Evolutionary conservation across 2,113 vertebrate species (phyloP).

Genomic region (Aphyosemion australe): DNA sequence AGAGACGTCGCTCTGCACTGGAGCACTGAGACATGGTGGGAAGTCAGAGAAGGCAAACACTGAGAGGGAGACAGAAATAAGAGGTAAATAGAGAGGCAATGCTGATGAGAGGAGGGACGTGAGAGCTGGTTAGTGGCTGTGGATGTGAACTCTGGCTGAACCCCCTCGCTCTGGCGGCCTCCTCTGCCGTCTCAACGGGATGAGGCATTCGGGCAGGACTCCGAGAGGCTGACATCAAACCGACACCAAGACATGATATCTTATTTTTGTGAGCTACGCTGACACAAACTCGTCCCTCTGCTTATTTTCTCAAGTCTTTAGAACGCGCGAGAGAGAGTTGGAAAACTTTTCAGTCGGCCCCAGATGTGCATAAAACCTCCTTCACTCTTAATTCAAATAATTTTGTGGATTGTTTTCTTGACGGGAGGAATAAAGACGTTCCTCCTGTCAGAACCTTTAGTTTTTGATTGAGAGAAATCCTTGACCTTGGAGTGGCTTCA

Average conservation of each 20-base stretch:
- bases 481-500: slow-evolving; percentile 72
- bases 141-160: slow-evolving; percentile 97
- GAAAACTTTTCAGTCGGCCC: slow-evolving; percentile 79
- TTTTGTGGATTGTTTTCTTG: slow-evolving; percentile 85
- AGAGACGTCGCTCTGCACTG: slow-evolving; percentile 48
- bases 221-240: slow-evolving; percentile 93
- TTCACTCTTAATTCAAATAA: slow-evolving; percentile 90
- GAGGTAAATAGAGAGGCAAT: slow-evolving; percentile 37
- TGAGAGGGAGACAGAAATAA: slow-evolving; percentile 1
- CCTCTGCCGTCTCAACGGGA: slow-evolving; percentile 84
- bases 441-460: slow-evolving; percentile 81
- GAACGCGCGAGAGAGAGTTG: slow-evolving; percentile 67
- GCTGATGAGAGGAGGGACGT: slow-evolving; percentile 45
- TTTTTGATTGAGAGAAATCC: slow-evolving; percentile 77
- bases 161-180: slow-evolving; percentile 83
- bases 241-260: slow-evolving; percentile 98
- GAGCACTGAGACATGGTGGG: slow-evolving; percentile 33
- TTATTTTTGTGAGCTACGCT: slow-evolving; percentile 95
- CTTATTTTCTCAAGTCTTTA: slow-evolving; percentile 91
- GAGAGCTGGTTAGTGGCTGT: slow-evolving; percentile 83
- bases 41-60: slow-evolving; percentile 33
- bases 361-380: slow-evolving; percentile 84
- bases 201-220: slow-evolving; percentile 91
- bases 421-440: slow-evolving; percentile 83
- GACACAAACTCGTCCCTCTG: slow-evolving; percentile 92